Evolutionary conservation across 2,113 vertebrate species (phyloP).

Genomic region (Cyrtonyx montezumae): DNA sequence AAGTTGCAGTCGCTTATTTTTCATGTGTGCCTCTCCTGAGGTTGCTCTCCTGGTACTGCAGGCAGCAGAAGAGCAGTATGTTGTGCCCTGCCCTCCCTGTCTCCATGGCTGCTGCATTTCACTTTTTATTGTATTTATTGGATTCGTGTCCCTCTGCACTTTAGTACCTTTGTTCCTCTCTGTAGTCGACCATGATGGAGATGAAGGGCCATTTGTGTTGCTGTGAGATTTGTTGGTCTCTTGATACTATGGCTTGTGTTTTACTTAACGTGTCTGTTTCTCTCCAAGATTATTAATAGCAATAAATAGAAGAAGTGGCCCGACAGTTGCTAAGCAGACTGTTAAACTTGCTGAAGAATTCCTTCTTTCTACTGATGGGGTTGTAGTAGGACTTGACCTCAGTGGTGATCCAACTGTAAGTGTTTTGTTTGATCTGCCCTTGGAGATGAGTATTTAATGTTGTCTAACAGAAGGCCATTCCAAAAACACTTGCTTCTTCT

Average conservation of each 20-base stretch:
- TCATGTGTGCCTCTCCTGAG: accelerated
- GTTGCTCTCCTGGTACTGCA: neutral
- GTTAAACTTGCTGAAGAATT: slow-evolving; percentile 94
- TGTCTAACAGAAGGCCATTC: neutral
- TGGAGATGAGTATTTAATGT: neutral
- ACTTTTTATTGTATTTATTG: accelerated
- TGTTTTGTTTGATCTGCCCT: neutral
- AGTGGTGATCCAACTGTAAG: slow-evolving; percentile 93
- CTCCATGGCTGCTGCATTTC: accelerated
- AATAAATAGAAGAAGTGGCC: slow-evolving; percentile 91
- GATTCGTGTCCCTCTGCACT: neutral
- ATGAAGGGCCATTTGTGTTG: neutral
- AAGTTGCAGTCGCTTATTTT: neutral
- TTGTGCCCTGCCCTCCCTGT: neutral
- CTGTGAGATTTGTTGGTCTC: neutral
- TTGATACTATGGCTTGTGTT: neutral
- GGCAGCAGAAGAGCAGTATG: neutral
- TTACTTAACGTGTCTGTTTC: neutral
- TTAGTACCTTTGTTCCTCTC: neutral
- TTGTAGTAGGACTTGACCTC: slow-evolving; percentile 92
- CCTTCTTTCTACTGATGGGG: slow-evolving; percentile 83
- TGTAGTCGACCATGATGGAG: neutral
- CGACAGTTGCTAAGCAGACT: slow-evolving; percentile 88
- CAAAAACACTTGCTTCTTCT: neutral
- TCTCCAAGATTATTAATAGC: slow-evolving; percentile 88